These are phyloP conservation scores for Eupithecia subfuscata DNA, from an alignment of 2,888 invertebrate species.

Conservation along the genomic window DNA sequence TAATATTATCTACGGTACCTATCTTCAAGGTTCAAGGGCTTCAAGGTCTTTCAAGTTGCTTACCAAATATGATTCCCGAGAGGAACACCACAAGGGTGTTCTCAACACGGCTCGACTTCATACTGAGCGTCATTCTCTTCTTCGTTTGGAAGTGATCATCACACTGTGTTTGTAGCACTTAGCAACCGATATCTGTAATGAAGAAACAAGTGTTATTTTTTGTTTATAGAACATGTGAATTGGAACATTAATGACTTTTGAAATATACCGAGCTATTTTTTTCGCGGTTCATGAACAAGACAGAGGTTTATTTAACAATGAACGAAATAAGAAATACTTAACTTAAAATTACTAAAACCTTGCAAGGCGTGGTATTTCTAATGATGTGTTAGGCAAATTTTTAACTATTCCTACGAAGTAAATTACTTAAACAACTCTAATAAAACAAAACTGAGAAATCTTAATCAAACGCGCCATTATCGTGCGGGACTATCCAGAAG, in stretches of 20 bases:
- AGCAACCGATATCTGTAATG: conserved; percentile 57
- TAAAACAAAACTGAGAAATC: no score
- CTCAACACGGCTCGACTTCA: conserved; percentile 56
- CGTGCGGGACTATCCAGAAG: no score
- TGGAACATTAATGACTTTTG: no score
- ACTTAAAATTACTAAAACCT: no score
- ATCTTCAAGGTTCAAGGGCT: not conserved
- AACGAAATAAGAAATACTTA: not conserved
- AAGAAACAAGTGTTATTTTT: conserved; percentile 42
- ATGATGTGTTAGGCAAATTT: no score
- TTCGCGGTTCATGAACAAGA: no score
- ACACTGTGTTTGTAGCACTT: conserved; percentile 75
- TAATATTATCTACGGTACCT: not conserved
- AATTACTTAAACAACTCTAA: no score
- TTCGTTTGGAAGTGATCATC: conserved; percentile 62
- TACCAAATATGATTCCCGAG: conserved; percentile 64
- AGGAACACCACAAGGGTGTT: conserved; percentile 53
- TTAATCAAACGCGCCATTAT: no score
- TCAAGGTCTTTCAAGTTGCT: conserved; percentile 42
- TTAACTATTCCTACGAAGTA: no score
- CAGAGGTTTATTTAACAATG: not conserved
- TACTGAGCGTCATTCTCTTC: conserved; percentile 54
- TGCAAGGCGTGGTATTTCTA: no score
- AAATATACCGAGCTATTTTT: no score
- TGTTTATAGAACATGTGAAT: not conserved